Percentiles rank a stretch among this genome's conserved stretches.
phyloP scores from a whole-genome alignment of 2,113 vertebrate genomes.

The Halcyon malimbica region DNA sequence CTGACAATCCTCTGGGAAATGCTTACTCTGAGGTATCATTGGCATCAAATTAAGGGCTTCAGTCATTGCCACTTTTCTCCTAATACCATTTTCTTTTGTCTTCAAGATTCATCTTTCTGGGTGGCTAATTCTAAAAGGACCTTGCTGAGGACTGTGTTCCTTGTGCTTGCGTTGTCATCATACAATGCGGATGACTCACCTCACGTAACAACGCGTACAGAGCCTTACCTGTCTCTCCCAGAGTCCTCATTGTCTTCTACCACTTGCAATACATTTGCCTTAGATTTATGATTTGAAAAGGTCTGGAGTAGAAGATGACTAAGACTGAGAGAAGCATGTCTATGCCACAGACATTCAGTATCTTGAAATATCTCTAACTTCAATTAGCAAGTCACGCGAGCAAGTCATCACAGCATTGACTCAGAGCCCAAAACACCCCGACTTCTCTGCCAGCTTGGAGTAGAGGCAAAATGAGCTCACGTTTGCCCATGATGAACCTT shows the following conservation, averaged over 20 bases:
- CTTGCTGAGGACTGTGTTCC: not conserved
- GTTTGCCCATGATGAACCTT: not conserved
- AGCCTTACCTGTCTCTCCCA: not conserved
- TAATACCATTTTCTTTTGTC: constrained; percentile 37
- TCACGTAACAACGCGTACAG: accelerated
- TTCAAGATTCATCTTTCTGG: constrained; percentile 18
- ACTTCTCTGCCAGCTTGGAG: constrained; percentile 21
- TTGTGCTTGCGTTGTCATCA: not conserved
- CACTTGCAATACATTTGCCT: not conserved
- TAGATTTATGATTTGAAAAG: not conserved
- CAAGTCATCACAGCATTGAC: not conserved
- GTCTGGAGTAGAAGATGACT: not conserved
- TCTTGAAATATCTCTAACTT: constrained; percentile 1
- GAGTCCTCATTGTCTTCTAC: not conserved
- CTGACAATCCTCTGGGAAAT: constrained; percentile 60
- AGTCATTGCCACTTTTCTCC: constrained; percentile 31
- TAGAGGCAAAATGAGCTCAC: constrained; percentile 33
- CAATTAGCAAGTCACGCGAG: not conserved
- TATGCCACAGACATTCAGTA: not conserved
- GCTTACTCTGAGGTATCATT: constrained; percentile 35
- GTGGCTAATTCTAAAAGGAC: constrained; percentile 44
- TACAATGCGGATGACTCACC: not conserved
- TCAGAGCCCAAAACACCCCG: not conserved
- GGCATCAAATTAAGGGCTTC: constrained; percentile 59
- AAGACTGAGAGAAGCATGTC: not conserved